phyloP scores from a whole-genome alignment of 1,140 invertebrate species.

The Camponotus pennsylvanicus region DNA sequence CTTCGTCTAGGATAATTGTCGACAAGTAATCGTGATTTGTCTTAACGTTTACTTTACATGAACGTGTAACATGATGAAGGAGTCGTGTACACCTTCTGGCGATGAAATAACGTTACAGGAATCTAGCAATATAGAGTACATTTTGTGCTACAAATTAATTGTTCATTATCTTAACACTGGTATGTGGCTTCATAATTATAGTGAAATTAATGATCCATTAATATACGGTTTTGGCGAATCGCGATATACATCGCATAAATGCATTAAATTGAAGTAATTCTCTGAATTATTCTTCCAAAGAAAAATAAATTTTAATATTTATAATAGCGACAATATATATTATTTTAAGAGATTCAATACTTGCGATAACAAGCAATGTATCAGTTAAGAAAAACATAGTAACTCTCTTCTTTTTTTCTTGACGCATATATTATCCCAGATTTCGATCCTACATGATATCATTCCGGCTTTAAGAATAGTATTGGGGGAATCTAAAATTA shows the following conservation, averaged over 20 bases:
- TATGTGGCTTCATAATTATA: neutral
- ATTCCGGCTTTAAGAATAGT: neutral
- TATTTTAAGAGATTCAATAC: neutral
- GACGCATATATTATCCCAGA: neutral
- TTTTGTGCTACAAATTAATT: slow-evolving; percentile 19
- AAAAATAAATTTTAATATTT: neutral
- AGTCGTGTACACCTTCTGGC: neutral
- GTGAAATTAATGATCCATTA: slow-evolving; percentile 18
- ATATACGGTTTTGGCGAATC: neutral
- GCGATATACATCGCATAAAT: neutral
- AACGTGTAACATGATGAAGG: slow-evolving; percentile 6
- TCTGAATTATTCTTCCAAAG: neutral
- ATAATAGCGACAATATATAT: neutral
- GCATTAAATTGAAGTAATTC: neutral
- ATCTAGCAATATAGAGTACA: neutral
- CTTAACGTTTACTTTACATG: slow-evolving; percentile 1
- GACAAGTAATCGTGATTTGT: slow-evolving; percentile 1
- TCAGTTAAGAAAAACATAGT: neutral
- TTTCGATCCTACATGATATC: neutral
- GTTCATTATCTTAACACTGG: slow-evolving; percentile 3
- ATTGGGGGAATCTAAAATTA: slow-evolving; percentile 39
- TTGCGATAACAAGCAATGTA: neutral
- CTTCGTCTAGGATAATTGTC: slow-evolving; percentile 1
- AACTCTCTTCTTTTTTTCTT: neutral
- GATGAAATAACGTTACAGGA: slow-evolving; percentile 17